These are phyloP conservation scores for Aproaerema taeniolella DNA, from an alignment of 2,888 invertebrate species.

Conservation along the genomic window DNA sequence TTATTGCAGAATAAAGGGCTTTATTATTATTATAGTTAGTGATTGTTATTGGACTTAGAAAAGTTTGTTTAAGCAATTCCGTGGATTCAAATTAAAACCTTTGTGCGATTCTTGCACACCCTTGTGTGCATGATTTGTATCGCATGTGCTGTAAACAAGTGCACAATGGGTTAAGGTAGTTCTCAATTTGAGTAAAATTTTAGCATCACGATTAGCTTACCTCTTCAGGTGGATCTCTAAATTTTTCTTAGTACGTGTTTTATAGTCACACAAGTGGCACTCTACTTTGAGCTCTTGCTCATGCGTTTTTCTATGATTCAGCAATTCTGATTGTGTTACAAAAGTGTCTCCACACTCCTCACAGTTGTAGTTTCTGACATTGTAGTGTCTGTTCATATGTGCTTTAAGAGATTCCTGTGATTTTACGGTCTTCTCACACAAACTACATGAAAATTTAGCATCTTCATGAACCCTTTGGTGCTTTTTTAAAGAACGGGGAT, in stretches of 20 bases:
- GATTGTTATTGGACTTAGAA: too few species aligned
- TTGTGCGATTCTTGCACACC: too few species aligned
- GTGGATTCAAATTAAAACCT: too few species aligned
- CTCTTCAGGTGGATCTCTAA: conserved; percentile 59
- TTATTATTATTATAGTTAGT: too few species aligned
- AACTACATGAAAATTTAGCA: conserved; percentile 47
- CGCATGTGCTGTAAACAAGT: too few species aligned
- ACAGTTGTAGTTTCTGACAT: conserved; percentile 63
- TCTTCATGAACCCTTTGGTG: conserved; percentile 57
- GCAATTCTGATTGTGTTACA: conserved; percentile 61
- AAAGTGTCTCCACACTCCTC: conserved; percentile 68
- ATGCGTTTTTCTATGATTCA: conserved; percentile 58
- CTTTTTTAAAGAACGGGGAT: conserved; percentile 58
- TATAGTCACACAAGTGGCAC: conserved; percentile 64
- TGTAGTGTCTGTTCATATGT: conserved; percentile 63
- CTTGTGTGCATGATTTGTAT: too few species aligned
- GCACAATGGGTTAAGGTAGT: too few species aligned
- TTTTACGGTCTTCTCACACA: conserved; percentile 62
- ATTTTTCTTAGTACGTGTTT: conserved; percentile 58
- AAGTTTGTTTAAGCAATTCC: too few species aligned
- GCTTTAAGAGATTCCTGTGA: conserved; percentile 52
- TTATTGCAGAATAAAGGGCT: too few species aligned
- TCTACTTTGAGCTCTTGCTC: conserved; percentile 38
- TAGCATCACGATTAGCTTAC: too few species aligned
- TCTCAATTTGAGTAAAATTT: too few species aligned